Base-by-base conservation (phyloP, 1,140 invertebrate genomes). In the Bactericera cockerelli region DNA sequence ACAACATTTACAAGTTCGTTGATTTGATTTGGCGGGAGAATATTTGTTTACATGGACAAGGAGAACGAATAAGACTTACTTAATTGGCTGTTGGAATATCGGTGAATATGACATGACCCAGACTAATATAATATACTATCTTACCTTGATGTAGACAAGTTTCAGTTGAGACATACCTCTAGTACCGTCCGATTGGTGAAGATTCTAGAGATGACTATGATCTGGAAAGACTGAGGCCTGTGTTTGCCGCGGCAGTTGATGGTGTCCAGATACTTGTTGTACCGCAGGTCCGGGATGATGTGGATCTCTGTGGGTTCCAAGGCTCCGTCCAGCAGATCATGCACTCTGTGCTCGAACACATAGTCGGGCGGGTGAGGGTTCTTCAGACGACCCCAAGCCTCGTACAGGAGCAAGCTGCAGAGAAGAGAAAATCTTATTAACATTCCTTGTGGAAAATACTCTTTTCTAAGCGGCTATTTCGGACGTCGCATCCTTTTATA, bases 281-380 rank as follows among this genome's bases (percentile, higher is more conserved):
- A 49, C 22, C 42, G 6, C 22, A 19, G 8, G 22, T 49, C 42
- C 19, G 42, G 42, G n/a, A 49, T 49, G 22, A 49, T 49, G 22
- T 49, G 42, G 22, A 49, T 49, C 22, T 49, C 42, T 49, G n/a
- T 22, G 3, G 42, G 42, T n/a, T 49, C 42, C 42, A 49, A 49
- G n/a, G 42, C 42, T 49, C 19, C 42, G 22, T 49, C 42, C n/a
- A 49, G n/a, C 4, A 49, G 42, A 8, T 49, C 42, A 49, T 49
- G 42, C 8, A 49, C n/a, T 49, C 19, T 49, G 22, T 49, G 42
- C n/a, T 49, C 42, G 22, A 49, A 49, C 19, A 10, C 22, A 22
- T 19, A 49, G 6, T 16, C 42, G 4, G n/a, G n/a, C 19, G 42
- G 42, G 19, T 49, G 22, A 6, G 42, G 42, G 19, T 49, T 49